phyloP scores from a whole-genome alignment of 2,113 vertebrate genomes.

The Tinamus guttatus region DNA sequence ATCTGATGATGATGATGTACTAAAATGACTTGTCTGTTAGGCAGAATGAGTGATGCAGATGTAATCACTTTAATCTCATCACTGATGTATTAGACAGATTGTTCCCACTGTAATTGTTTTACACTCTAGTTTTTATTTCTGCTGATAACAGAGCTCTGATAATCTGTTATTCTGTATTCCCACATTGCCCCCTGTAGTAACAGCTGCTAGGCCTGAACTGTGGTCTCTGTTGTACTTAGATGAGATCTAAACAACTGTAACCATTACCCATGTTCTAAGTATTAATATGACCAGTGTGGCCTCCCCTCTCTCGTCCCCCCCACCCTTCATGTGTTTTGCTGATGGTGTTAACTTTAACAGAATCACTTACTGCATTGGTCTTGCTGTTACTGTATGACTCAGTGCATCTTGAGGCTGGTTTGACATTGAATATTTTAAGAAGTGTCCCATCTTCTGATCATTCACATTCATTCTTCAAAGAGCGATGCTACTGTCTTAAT shows the following conservation, averaged over 20 bases:
- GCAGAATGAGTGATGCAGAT: conserved; percentile 62
- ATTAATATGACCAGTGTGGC: neutral
- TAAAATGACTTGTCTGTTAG: conserved; percentile 46
- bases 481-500: neutral
- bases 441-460: neutral
- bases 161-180: conserved; percentile 7
- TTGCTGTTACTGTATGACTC: neutral
- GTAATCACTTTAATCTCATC: conserved; percentile 67
- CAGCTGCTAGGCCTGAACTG: neutral
- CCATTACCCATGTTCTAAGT: neutral
- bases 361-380: neutral
- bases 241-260: conserved; percentile 27
- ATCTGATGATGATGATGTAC: conserved; percentile 44
- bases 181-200: neutral
- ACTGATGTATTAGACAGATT: conserved; percentile 46
- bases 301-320: neutral
- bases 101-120: conserved; percentile 54
- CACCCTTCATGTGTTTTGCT: neutral
- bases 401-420: neutral
- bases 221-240: neutral
- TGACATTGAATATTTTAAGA: neutral
- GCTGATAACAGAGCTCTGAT: conserved; percentile 30
- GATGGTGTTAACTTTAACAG: neutral
- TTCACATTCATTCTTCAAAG: neutral
- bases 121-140: conserved; percentile 10